Base-by-base conservation (phyloP, 1,140 invertebrate genomes). In the Lasaia peninsularis region DNA sequence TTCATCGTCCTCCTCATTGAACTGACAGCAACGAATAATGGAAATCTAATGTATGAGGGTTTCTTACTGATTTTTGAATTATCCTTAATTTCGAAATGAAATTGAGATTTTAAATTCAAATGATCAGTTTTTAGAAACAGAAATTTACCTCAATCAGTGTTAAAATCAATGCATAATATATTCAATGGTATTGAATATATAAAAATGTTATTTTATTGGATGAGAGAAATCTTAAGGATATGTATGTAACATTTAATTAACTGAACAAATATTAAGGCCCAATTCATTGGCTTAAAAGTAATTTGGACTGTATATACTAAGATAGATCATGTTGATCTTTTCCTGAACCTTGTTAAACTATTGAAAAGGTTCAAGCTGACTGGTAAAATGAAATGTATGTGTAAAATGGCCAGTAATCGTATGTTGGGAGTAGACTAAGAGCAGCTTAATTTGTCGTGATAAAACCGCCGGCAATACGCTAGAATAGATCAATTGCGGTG, bases 51-150 rank as follows among this genome's bases (percentile, higher is more conserved):
- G 14, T 40, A 28, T n/a, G 21, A 55, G 14, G 24, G 20, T 16
- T 16, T 16, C 10, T 21, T 14, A 16, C 11, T 65, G 60, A 62
- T 62, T 55, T 56, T 63, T 61, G 75, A 71, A 71, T 73, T 78
- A 69, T 66, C 52, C 55, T 62, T 62, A 56, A 70, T 75, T 78
- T 75, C 65, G 50, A 31, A 33, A 28, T 24, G 67, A 78, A 76
- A 78, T 76, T 58, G 60, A 56, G 63, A 34, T 58, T 50, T 60
- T 73, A 72, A 44, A 67, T 78, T 70, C 65, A 49, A 32, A 51
- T 18, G 53, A 62, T 67, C 62, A 37, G 53, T 33, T 44, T 12
- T 18, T 16, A 16, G 18, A 2, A 48, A 21, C 40, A 24, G 31
- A 62, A 56, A 49, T 52, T n/a, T 32, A 58, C 44, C 53, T 35